A percentile compares a stretch with the other conserved stretches of the same genome.
These are phyloP conservation scores for Eupithecia pulchellata DNA, from an alignment of 2,888 invertebrate genomes.

Conservation along the genomic window DNA sequence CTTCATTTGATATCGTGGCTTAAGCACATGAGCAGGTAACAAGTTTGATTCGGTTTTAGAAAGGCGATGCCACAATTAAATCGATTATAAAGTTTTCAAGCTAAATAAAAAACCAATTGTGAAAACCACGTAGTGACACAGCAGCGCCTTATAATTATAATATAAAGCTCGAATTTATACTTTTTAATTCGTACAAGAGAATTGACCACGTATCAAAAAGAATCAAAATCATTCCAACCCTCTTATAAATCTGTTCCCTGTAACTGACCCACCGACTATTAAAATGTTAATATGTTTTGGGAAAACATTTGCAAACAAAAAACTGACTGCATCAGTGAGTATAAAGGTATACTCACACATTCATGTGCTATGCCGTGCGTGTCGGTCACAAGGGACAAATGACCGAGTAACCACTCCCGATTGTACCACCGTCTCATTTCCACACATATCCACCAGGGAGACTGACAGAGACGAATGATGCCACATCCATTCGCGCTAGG, in stretches of 20 bases:
- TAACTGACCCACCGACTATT: constrained; percentile 21
- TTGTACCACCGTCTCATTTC: constrained; percentile 66
- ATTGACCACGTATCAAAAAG: constrained; percentile 3
- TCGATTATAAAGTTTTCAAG: neutral
- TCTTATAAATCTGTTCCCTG: constrained; percentile 7
- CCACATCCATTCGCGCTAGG: constrained; percentile 71
- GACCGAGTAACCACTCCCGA: constrained; percentile 77
- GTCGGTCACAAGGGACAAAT: constrained; percentile 74
- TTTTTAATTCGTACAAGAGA: neutral
- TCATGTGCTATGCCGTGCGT: constrained; percentile 65
- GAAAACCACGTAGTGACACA: neutral
- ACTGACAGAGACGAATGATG: constrained; percentile 73
- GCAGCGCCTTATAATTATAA: neutral
- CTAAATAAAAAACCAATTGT: neutral
- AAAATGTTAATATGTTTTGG: constrained; percentile 30
- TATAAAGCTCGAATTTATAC: neutral
- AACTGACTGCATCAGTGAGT: constrained; percentile 51
- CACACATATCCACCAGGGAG: constrained; percentile 57
- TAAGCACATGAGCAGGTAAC: constrained; percentile 20
- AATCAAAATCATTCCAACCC: neutral
- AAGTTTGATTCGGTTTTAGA: constrained; percentile 15
- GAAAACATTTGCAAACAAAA: constrained; percentile 39
- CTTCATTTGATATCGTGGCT: constrained; percentile 26
- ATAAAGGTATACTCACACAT: constrained; percentile 58
- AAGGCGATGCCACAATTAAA: constrained; percentile 1